phyloP scores from a whole-genome alignment of 1,140 invertebrate genomes.

The Brachionus plicatilis region DNA sequence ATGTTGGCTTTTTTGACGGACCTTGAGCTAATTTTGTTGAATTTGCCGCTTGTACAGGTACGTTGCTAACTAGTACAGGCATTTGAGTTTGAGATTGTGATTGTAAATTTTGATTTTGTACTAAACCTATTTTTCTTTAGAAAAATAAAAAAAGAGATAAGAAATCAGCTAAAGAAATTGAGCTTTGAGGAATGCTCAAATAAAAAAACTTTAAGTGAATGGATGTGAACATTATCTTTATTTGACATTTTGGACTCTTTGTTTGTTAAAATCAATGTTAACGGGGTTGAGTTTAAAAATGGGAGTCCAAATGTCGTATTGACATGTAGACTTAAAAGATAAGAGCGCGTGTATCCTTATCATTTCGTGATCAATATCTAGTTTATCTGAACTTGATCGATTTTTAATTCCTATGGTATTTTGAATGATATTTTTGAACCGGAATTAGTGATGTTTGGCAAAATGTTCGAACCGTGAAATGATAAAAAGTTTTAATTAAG shows the following conservation, averaged over 20 bases:
- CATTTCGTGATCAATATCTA: background rate
- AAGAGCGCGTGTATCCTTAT: background rate
- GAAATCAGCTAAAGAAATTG: background rate
- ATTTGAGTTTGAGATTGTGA: constrained; percentile 27
- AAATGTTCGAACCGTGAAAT: constrained; percentile 9
- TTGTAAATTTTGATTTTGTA: constrained; percentile 28
- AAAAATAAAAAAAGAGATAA: background rate
- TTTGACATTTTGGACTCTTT: background rate
- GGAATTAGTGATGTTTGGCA: background rate
- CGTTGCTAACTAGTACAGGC: background rate
- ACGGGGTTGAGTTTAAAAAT: constrained; percentile 10
- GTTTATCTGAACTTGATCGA: background rate
- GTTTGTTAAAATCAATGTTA: background rate
- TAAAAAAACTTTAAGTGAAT: background rate
- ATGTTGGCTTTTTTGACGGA: background rate
- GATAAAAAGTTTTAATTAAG: constrained; percentile 20
- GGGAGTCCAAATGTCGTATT: background rate
- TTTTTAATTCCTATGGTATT: background rate
- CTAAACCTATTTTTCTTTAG: background rate
- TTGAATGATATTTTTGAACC: background rate
- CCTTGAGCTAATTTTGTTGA: background rate
- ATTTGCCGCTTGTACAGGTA: background rate
- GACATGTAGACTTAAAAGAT: background rate
- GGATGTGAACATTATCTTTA: background rate
- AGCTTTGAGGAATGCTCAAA: background rate